phyloP scores from a whole-genome alignment of 2,113 vertebrate genomes.

The Pygathrix nemaeus region DNA sequence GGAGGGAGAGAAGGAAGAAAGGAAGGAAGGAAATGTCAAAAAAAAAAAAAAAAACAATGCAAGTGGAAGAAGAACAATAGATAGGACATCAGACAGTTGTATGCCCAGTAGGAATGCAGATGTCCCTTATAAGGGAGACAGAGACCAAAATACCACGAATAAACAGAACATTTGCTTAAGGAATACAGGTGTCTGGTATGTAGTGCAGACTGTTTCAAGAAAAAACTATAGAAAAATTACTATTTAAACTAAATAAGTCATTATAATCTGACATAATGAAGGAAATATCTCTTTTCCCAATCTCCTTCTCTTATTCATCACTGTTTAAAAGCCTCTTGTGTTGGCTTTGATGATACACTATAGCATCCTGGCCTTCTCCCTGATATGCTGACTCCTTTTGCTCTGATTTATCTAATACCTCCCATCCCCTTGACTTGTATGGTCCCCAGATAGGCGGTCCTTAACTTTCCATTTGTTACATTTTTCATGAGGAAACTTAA shows the following conservation, averaged over 20 bases:
- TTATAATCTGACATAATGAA: neutral
- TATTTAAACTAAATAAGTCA: neutral
- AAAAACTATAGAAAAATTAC: neutral
- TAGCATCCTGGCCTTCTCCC: neutral
- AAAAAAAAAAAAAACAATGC: neutral
- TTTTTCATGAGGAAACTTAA: neutral
- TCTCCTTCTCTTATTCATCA: neutral
- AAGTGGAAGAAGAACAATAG: neutral
- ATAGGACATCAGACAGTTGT: neutral
- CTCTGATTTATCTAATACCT: neutral
- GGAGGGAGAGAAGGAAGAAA: neutral
- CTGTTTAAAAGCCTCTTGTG: neutral
- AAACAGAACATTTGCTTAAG: neutral
- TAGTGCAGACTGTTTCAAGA: neutral
- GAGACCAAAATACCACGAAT: neutral
- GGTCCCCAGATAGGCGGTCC: neutral
- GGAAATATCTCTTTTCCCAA: neutral
- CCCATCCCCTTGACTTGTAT: neutral
- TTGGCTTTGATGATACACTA: neutral
- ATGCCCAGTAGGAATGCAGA: neutral
- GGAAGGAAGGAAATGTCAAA: neutral
- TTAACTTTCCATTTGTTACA: neutral
- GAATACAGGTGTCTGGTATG: neutral
- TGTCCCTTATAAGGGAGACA: neutral
- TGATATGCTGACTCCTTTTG: neutral